Evolutionary conservation across 2,888 invertebrate genomes (phyloP).

Genomic region (Rhingia rostrata): DNA sequence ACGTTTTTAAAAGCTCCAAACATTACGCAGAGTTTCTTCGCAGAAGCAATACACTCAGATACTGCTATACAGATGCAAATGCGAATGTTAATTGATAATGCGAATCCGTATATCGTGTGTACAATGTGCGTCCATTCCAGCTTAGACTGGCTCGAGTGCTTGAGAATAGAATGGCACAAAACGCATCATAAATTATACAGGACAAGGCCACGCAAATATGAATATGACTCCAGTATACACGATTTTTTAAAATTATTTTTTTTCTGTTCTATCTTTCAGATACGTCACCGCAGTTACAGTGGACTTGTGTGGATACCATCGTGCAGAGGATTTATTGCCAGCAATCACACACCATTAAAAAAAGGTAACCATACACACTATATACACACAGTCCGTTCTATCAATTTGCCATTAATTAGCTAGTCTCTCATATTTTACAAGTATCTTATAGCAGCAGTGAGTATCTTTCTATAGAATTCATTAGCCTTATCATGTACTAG

Average conservation of each 20-base stretch:
- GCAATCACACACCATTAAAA: slow-evolving; percentile 62
- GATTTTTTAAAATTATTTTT: slow-evolving; percentile 12
- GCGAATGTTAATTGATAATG: slow-evolving; percentile 68
- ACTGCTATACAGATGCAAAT: background rate
- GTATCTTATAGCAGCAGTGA: slow-evolving; percentile 35
- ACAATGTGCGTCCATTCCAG: slow-evolving; percentile 25
- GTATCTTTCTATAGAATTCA: slow-evolving; percentile 63
- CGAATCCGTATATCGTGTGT: slow-evolving; percentile 17
- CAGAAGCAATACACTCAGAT: slow-evolving; percentile 29
- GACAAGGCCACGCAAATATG: slow-evolving; percentile 72
- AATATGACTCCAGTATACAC: slow-evolving; percentile 43
- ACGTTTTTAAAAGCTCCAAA: slow-evolving; percentile 13
- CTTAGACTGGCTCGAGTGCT: slow-evolving; percentile 45
- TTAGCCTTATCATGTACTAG: slow-evolving; percentile 45
- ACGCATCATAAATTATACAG: slow-evolving; percentile 73
- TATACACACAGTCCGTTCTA: slow-evolving; percentile 56
- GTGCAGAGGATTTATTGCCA: slow-evolving; percentile 67
- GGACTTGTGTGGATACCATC: slow-evolving; percentile 60
- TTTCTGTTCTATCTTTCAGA: slow-evolving; percentile 64
- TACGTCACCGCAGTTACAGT: slow-evolving; percentile 53
- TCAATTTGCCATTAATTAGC: slow-evolving; percentile 73
- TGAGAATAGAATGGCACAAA: slow-evolving; percentile 61
- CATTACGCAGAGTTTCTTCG: slow-evolving; percentile 28
- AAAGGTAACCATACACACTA: slow-evolving; percentile 22
- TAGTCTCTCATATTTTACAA: slow-evolving; percentile 27